These are phyloP conservation scores for Perdita meconis DNA, from an alignment of 2,888 invertebrate genomes.

Conservation along the genomic window DNA sequence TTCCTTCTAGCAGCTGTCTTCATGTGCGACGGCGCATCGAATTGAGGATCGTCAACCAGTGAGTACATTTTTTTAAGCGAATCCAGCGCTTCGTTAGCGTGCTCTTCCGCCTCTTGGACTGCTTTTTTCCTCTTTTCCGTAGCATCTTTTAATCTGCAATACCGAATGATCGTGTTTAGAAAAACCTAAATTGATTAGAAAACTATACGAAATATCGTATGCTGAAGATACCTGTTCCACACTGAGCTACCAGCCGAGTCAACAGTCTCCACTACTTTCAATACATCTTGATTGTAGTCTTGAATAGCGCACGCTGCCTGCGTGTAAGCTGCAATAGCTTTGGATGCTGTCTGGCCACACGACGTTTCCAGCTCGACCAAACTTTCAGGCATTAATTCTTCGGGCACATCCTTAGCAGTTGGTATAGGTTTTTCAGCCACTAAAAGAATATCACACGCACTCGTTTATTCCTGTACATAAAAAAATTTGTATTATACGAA, in stretches of 20 bases:
- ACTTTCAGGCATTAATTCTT: slow-evolving; percentile 79
- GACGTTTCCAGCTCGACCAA: slow-evolving; percentile 86
- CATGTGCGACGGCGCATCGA: slow-evolving; percentile 82
- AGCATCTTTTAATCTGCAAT: slow-evolving; percentile 85
- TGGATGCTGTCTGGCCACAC: slow-evolving; percentile 86
- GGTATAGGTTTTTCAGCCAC: slow-evolving; percentile 77
- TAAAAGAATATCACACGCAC: slow-evolving; percentile 48
- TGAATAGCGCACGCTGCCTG: slow-evolving; percentile 87
- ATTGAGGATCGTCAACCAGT: slow-evolving; percentile 82
- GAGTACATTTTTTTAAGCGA: slow-evolving; percentile 83
- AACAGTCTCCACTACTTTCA: slow-evolving; percentile 75
- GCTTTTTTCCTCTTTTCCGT: slow-evolving; percentile 86
- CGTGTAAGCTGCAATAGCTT: slow-evolving; percentile 89
- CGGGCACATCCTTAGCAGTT: slow-evolving; percentile 61
- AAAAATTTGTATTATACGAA: neutral
- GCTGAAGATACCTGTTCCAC: slow-evolving; percentile 77
- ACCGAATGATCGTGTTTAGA: neutral
- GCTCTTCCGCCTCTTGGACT: slow-evolving; percentile 86
- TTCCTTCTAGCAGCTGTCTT: slow-evolving; percentile 80
- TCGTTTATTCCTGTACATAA: neutral
- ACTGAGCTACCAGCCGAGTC: slow-evolving; percentile 64
- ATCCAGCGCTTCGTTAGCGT: slow-evolving; percentile 86
- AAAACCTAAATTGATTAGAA: no score
- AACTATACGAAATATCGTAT: neutral
- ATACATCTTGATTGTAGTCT: slow-evolving; percentile 84